These are phyloP conservation scores for Ciconia maguari DNA, from an alignment of 2,113 vertebrate genomes.

Conservation along the genomic window DNA sequence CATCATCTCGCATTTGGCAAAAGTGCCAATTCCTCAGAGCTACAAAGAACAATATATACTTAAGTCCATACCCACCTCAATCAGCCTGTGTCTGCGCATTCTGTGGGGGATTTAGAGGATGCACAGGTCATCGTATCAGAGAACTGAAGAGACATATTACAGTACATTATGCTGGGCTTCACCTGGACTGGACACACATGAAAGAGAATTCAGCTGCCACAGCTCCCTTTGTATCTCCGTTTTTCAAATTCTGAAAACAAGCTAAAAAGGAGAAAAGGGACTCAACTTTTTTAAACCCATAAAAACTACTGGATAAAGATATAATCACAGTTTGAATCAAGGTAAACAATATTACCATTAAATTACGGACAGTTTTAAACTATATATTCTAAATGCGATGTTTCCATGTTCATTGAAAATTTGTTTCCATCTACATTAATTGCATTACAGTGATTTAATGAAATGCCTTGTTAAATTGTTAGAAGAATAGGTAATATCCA, in stretches of 20 bases:
- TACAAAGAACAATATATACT: constrained; percentile 57
- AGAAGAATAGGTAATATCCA: constrained; percentile 61
- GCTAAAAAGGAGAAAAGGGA: constrained; percentile 39
- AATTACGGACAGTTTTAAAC: constrained; percentile 27
- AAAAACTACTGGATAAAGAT: constrained; percentile 25
- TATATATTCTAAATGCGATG: background rate
- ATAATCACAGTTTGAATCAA: background rate
- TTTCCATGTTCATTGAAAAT: background rate
- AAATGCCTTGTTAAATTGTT: constrained; percentile 39
- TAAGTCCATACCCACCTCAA: constrained; percentile 54
- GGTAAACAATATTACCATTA: constrained; percentile 18
- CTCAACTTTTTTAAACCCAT: constrained; percentile 35
- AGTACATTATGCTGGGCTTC: constrained; percentile 57
- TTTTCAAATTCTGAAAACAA: constrained; percentile 66
- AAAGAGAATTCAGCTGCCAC: constrained; percentile 63
- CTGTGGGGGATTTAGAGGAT: constrained; percentile 65
- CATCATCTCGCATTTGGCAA: constrained; percentile 29
- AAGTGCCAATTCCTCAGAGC: constrained; percentile 40
- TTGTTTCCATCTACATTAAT: constrained; percentile 50
- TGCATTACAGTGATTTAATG: constrained; percentile 20
- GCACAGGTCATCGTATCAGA: constrained; percentile 62
- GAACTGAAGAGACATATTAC: constrained; percentile 58
- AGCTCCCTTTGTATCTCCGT: constrained; percentile 43
- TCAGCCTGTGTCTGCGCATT: constrained; percentile 37
- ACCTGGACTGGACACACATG: constrained; percentile 60